Evolutionary conservation across 2,888 invertebrate genomes (phyloP).

Genomic region (Campoplex capitator): DNA sequence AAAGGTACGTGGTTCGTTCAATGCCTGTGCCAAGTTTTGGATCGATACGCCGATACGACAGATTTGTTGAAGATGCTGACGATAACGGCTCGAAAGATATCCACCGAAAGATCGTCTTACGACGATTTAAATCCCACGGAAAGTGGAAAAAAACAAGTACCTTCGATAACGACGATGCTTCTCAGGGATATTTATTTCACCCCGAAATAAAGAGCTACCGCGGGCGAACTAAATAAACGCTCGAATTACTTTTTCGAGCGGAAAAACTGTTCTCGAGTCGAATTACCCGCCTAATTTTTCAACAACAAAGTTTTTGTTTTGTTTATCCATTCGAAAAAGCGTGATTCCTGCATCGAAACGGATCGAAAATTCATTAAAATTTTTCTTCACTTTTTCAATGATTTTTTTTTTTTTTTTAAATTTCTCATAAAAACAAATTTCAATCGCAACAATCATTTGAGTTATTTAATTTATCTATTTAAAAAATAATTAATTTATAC

Average conservation of each 20-base stretch:
- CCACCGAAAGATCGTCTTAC: conserved; percentile 85
- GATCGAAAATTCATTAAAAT: neutral
- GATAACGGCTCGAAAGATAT: conserved; percentile 84
- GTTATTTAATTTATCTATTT: conserved; percentile 19
- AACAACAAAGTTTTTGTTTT: neutral
- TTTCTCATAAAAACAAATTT: neutral
- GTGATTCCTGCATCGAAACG: neutral
- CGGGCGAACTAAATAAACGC: neutral
- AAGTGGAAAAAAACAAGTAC: conserved; percentile 85
- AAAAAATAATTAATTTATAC: conserved; percentile 32
- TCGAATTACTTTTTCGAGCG: neutral
- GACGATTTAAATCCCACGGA: conserved; percentile 72
- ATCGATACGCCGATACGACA: conserved; percentile 82
- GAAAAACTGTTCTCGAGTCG: neutral
- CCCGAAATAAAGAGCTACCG: conserved; percentile 64
- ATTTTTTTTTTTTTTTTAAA: conserved; percentile 1
- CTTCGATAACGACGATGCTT: conserved; percentile 85
- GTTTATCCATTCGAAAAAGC: neutral
- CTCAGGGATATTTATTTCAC: conserved; percentile 83
- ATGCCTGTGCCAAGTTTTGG: conserved; percentile 85
- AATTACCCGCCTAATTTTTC: neutral
- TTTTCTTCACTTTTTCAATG: neutral
- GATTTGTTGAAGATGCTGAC: conserved; percentile 87
- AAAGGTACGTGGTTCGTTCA: conserved; percentile 88
- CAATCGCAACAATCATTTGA: neutral